phyloP scores from a whole-genome alignment of 2,797 vertebrate genomes.

The Sebastes ruberrimus region DNA sequence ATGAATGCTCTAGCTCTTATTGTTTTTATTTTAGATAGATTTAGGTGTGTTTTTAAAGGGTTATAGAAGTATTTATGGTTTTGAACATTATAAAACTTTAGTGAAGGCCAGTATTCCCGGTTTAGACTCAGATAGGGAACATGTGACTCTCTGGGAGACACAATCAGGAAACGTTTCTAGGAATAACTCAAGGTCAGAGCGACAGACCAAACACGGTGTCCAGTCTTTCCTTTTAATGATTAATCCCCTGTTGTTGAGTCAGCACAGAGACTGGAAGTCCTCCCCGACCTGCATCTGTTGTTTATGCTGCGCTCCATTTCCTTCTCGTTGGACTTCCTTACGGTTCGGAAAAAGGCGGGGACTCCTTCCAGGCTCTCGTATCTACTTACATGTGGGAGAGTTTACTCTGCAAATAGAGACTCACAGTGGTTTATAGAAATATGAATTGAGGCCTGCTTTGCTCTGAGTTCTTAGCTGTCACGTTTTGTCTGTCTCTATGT shows the following conservation, averaged over 20 bases:
- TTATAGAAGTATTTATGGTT: neutral
- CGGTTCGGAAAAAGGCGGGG: slow-evolving; percentile 27
- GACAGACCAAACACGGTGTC: slow-evolving; percentile 59
- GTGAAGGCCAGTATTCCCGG: neutral
- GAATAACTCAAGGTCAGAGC: slow-evolving; percentile 58
- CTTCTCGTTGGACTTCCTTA: slow-evolving; percentile 31
- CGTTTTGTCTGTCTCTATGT: neutral
- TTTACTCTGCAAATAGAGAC: slow-evolving; percentile 31
- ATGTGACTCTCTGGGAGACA: slow-evolving; percentile 21
- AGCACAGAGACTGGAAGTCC: slow-evolving; percentile 51
- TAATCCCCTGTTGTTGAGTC: slow-evolving; percentile 66
- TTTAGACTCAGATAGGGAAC: neutral
- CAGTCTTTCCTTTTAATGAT: slow-evolving; percentile 72
- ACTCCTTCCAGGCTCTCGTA: slow-evolving; percentile 14
- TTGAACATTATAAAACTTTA: neutral
- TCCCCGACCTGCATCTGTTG: slow-evolving; percentile 49
- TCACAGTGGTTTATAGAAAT: neutral
- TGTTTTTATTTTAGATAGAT: no score
- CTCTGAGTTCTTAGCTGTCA: neutral
- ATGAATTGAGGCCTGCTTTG: neutral
- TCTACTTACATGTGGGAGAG: neutral
- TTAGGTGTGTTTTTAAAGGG: no score
- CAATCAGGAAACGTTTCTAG: slow-evolving; percentile 64
- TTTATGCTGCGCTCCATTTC: slow-evolving; percentile 52
- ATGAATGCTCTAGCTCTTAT: no score